Evolutionary conservation across 1,140 invertebrate genomes (phyloP), one percentile per base, ranked within the genome.

Genomic region (Hycleus cichorii): DNA sequence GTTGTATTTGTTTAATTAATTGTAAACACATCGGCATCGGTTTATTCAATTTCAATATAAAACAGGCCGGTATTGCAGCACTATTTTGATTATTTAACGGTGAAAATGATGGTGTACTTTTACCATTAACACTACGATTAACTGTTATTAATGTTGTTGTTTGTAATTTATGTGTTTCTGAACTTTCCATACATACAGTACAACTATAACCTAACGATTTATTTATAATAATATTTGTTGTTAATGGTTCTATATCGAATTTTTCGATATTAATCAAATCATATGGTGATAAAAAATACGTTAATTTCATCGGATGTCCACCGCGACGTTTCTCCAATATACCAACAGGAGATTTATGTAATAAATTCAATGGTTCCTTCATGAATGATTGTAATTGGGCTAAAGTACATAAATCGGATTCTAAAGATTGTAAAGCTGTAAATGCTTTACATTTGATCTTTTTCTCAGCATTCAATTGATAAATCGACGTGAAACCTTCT

Each of bases 241-340:
- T 90, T 54, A 94, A 76, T 10, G 85, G 82, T 69, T 89, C 82
- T 10, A 86, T 80, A n/a, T 82, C 81, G 66, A 84, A 84, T 57
- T 79, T 82, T 58, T 86, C 84, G 54, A 83, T 78, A 75, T 95
- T 88, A 60, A 95, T 77, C 11, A 96, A 77, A 72, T 96, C 92
- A 72, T 95, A 96, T 0, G 93, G 93, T n/a, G 91, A 90, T 12
- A 97, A 90, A 72, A 96, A 96, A 73, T 95, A 98, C 0, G 91
- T 95, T 9, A 97, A 74, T 66, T 90, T 90, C 89, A 96, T 92
- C 0, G 93, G 89, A 72, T 95, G 91, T 39, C 82, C 89, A 67
- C 89, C 89, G 75, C 82, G 81, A 47, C 89, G 73, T 70, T 86
- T 85, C 64, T 90, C 83, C 3, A 91, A 74, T 50, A 89, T 81